Percentiles rank a stretch among this genome's conserved stretches.
Evolutionary conservation across 2,797 vertebrate species (phyloP).

Genomic region (Enteromius trimaculatus): DNA sequence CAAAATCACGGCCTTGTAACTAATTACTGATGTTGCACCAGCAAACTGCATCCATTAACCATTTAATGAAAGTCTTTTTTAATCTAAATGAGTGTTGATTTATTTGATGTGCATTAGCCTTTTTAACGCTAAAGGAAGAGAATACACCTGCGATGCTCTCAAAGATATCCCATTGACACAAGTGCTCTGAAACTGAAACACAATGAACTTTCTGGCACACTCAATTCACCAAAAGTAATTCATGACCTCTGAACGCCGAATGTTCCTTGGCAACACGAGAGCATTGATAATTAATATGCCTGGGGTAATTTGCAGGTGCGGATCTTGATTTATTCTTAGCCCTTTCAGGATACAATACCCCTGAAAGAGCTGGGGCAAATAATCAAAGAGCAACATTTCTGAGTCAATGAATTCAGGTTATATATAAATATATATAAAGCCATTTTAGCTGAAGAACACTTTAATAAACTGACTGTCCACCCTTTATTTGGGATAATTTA

Average conservation of each 20-base stretch:
- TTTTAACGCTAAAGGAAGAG: slow-evolving; percentile 28
- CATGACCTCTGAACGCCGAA: slow-evolving; percentile 40
- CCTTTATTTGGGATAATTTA: slow-evolving; percentile 59
- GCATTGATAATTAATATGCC: slow-evolving; percentile 41
- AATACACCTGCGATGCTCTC: slow-evolving; percentile 40
- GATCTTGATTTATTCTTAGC: slow-evolving; percentile 53
- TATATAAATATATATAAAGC: slow-evolving; percentile 39
- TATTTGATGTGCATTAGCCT: slow-evolving; percentile 41
- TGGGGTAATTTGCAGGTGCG: slow-evolving; percentile 47
- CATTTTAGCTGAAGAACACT: slow-evolving; percentile 45
- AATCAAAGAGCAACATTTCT: slow-evolving; percentile 20
- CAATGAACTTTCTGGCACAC: slow-evolving; percentile 47
- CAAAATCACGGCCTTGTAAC: neutral
- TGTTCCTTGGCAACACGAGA: slow-evolving; percentile 37
- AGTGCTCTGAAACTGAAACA: slow-evolving; percentile 49
- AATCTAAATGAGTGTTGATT: slow-evolving; percentile 37
- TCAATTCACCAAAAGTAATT: slow-evolving; percentile 38
- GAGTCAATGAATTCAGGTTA: slow-evolving; percentile 39
- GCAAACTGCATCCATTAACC: slow-evolving; percentile 36
- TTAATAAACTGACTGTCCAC: slow-evolving; percentile 55
- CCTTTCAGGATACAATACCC: slow-evolving; percentile 32
- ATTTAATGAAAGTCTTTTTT: slow-evolving; percentile 35
- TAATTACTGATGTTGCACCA: slow-evolving; percentile 14
- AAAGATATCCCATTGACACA: slow-evolving; percentile 33
- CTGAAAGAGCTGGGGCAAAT: slow-evolving; percentile 8